phyloP scores from a whole-genome alignment of 2,113 vertebrate species.

The Peromyscus polionotus region DNA sequence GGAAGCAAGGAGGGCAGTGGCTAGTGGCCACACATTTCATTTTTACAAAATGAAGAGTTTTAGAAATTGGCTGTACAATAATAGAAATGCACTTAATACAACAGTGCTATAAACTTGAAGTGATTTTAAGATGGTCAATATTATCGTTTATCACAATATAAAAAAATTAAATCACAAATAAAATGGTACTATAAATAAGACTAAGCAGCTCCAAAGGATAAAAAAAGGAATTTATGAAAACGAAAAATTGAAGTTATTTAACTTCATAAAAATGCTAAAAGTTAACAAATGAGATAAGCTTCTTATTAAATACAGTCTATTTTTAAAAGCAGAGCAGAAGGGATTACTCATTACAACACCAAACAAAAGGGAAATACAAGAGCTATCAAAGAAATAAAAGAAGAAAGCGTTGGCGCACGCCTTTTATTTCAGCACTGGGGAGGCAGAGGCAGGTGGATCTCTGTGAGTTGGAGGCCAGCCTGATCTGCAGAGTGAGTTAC shows the following conservation, averaged over 20 bases:
- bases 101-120: not conserved
- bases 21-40: too few species aligned
- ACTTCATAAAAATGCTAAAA: not conserved
- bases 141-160: not conserved
- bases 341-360: not conserved
- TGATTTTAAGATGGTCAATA: not conserved
- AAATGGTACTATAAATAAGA: not conserved
- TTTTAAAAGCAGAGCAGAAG: conserved; percentile 17
- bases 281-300: not conserved
- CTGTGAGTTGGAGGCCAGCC: too few species aligned
- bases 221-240: not conserved
- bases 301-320: not conserved
- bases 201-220: not conserved
- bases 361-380: conserved; percentile 21
- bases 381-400: not conserved
- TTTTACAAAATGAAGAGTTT: not conserved
- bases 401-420: not conserved
- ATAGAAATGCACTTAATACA: too few species aligned
- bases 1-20: not conserved
- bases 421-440: too few species aligned
- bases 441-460: too few species aligned
- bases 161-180: not conserved
- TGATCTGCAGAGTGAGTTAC: too few species aligned
- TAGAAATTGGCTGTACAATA: not conserved
- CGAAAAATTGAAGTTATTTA: conserved; percentile 2